phyloP scores from a whole-genome alignment of 2,113 vertebrate species.

The Otocyon megalotis region DNA sequence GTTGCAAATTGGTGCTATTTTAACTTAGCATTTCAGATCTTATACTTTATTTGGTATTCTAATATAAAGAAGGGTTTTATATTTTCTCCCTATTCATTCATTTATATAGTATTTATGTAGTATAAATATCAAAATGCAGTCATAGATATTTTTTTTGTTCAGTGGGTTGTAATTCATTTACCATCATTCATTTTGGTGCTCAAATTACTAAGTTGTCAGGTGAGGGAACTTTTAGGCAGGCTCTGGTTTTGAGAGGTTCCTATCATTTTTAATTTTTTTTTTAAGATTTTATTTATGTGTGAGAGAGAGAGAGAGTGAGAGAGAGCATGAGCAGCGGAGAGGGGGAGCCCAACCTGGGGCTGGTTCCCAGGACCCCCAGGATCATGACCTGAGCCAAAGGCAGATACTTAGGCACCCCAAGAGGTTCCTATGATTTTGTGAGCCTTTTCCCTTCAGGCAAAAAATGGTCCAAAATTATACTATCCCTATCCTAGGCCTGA shows the following conservation, averaged over 20 bases:
- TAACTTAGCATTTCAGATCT: background rate
- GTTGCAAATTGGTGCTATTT: background rate
- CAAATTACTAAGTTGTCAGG: background rate
- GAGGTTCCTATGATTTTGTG: background rate
- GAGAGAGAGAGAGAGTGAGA: too few species aligned
- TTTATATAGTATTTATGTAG: background rate
- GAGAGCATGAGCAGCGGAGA: too few species aligned
- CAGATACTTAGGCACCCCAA: background rate
- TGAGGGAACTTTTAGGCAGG: background rate
- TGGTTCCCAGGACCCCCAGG: too few species aligned
- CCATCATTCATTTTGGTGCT: background rate
- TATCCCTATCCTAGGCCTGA: background rate
- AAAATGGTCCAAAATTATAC: background rate
- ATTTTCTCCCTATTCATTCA: background rate
- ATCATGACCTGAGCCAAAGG: too few species aligned
- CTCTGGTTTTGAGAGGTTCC: background rate
- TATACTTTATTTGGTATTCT: conserved; percentile 44
- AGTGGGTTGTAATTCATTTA: background rate
- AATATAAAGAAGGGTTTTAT: background rate
- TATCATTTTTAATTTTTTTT: background rate
- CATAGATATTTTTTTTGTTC: background rate
- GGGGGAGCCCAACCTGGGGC: too few species aligned
- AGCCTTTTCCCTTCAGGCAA: background rate
- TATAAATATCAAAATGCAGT: background rate
- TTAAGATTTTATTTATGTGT: too few species aligned